Base-by-base conservation (phyloP, 2,113 vertebrate species). In the Himantopus leucocephalus region DNA sequence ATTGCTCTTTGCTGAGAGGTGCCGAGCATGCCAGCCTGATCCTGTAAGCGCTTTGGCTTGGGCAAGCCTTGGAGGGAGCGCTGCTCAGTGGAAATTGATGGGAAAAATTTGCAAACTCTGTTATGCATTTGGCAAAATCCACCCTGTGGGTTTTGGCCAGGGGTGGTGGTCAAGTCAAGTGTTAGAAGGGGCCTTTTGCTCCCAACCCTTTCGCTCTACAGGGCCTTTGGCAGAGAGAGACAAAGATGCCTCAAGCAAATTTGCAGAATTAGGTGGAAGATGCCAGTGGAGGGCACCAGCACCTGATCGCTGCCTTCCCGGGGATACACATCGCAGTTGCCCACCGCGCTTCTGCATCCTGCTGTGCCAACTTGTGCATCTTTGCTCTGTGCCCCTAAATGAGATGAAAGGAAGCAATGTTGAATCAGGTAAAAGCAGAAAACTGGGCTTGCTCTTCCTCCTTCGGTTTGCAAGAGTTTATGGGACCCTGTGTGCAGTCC, bases 11-110 rank as follows among this genome's bases (percentile, higher is more conserved):
- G 58, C 70, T 55, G 15, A 2, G 47, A 23, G 41, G 22, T 9
- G 7, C 50, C 0, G 1, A 47, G 37, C 64, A 20, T 0, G 0
- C 53, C 3, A 14, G 17, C 13, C 22, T 30, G 12, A 45, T 72
- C 63, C 63, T 68, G 7, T 47, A 1, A n/a, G 27, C 4, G 3
- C 58, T 85, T 64, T 2, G 5, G 34, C 73, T 58, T 26, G 37
- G 52, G 7, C 23, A 70, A 39, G 37, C 71, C 67, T 83, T 53
- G 48, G 67, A 47, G 35, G 56, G 55, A 50, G 20, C 5, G 0
- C 35, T 70, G 50, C 41, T 76, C 8, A 2, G 0, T 34, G 24
- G 50, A 70, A 84, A 18, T 24, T 6, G 15, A 24, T 29, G 32
- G 41, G 1, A 71, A 81, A 81, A 56, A 47, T 10, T 9, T 19